Evolutionary conservation across 2,113 vertebrate genomes (phyloP), one percentile per base, ranked within the genome.

Genomic region (Rissa tridactyla): DNA sequence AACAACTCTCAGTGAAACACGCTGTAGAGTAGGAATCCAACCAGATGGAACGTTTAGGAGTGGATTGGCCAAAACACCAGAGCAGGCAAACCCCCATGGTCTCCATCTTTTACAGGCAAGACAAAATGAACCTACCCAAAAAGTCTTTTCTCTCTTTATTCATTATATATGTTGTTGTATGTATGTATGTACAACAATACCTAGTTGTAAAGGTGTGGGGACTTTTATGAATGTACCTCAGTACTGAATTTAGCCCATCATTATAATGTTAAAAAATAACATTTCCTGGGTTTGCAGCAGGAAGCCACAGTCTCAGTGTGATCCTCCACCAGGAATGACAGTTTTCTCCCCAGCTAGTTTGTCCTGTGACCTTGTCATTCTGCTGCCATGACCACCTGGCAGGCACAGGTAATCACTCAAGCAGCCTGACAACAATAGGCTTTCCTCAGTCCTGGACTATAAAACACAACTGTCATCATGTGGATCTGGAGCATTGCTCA

Each of bases 31-130:
- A 61, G 13, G 54, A 79, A 15, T 22, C 49, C 34, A 75, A 20
- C 6, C 38, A 79, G 19, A 30, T 44, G 23, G 21, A 36, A n/a
- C 5, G 4, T 54, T 65, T 58, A 38, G 29, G 40, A 47, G 5
- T 9, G 4, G 29, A 27, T 36, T 82, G 49, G 55, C 38, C 51
- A 55, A 77, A 90, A 65, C 4, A 12, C 13, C 46, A 58, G 49
- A 70, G 11, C 4, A 13, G 15, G 17, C 34, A 62, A 27, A 55
- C 5, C 8, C 32, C 18, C 9, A 8, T 0, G 0, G 14, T 30
- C 38, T 94, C 38, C 16, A n/a, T 11, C 20, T 86, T 82, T 49
- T 19, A 69, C 12, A 65, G 26, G 19, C 22, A 91, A 69, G 64
- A 77, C 14, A 61, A 64, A 88, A 46, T 4, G 6, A 92, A 68